Evolutionary conservation across 2,888 invertebrate genomes (phyloP).

Genomic region (Abscondita cerata): DNA sequence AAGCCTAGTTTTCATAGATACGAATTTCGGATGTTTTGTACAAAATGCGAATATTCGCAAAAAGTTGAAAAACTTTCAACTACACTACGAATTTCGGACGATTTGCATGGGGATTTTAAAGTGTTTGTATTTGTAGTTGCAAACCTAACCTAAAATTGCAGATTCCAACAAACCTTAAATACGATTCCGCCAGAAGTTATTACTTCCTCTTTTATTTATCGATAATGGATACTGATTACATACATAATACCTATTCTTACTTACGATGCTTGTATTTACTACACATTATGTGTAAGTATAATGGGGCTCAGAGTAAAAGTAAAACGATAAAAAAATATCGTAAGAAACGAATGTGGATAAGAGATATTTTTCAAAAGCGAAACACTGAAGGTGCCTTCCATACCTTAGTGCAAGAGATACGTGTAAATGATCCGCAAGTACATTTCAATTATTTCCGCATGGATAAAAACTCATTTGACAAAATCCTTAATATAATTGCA

Average conservation of each 20-base stretch:
- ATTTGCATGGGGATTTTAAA: neutral
- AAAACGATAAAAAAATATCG: neutral
- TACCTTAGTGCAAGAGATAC: neutral
- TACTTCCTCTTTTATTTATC: neutral
- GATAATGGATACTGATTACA: too few species aligned
- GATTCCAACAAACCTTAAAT: neutral
- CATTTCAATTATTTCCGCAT: neutral
- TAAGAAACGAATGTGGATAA: neutral
- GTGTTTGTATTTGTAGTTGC: neutral
- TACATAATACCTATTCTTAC: too few species aligned
- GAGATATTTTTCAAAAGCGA: neutral
- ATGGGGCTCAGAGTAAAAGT: neutral
- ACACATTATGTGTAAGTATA: too few species aligned
- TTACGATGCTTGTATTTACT: too few species aligned
- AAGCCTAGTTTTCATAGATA: slow-evolving; percentile 1
- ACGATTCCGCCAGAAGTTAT: neutral
- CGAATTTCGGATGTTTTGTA: neutral
- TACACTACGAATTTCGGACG: neutral
- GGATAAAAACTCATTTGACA: neutral
- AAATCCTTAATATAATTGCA: neutral
- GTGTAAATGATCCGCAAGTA: neutral
- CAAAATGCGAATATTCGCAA: neutral
- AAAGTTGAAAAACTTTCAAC: neutral
- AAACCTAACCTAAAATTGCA: neutral
- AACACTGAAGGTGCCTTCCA: neutral